Base-by-base conservation (phyloP, 92 coral and sea anemone genomes). In the Pocillopora meandrina region DNA sequence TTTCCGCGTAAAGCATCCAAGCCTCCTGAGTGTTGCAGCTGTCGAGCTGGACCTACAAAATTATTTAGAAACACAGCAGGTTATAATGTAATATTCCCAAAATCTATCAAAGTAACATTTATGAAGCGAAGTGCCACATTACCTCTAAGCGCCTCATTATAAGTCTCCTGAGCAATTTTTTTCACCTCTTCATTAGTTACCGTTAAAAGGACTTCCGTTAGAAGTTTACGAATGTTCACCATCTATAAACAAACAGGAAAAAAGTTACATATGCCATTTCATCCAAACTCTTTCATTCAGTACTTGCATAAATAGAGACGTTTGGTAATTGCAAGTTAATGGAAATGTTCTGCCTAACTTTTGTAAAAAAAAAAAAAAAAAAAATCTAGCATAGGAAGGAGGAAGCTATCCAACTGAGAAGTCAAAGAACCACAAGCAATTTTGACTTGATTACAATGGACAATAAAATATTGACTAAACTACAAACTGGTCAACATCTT, bases 111-210 rank as follows among this genome's bases (percentile, higher is more conserved):
- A 61, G 14, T 18, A 73, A 83, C 42, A 74, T 12, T 26, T 15
- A 59, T 12, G 26, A 80, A 17, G 61, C 34, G 1, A 34, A 75
- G 49, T 21, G 56, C 35, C 17, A 56, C 77, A 75, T 49, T 87
- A 95, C 99, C 99, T 95, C 81, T 85, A 18, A 73, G 76, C 1
- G 96, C 93, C 16, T 92, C 94, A 59, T 87, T 78, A 80, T 87
- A 90, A 66, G 93, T 89, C 84, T 95, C 99, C 59, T 92, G 94
- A 82, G 98, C 99, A 84, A 96, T 89, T 75, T 90, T 89, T 66
- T 81, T 86, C 71, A 96, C 61, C 80, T 94, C 96, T 79, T 96
- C 99, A 74, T 84, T 95, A 74, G 99, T 96, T 74, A 96, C 99
- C 68, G 95, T 87, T 76, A 96, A 88, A 69, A 96, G 92, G 62